Conservation (phyloP, 2,888 invertebrate species). For the Amblyjoppa fuscipennis region DNA sequence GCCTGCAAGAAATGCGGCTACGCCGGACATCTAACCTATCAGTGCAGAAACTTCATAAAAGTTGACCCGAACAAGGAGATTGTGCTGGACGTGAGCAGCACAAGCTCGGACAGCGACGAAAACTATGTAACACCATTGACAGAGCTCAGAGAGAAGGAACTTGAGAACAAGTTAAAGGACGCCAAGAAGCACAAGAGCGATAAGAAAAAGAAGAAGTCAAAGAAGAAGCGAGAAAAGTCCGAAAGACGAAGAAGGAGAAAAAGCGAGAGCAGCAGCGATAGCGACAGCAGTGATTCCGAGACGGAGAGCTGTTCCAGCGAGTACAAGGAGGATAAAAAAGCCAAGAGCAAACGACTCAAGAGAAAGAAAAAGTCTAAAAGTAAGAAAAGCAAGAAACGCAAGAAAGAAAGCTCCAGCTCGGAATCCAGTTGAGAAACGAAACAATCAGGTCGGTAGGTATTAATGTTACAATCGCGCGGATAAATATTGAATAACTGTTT, state of each 20-base stretch:
- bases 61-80: constrained; percentile 97
- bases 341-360: constrained; percentile 68
- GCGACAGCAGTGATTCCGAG: constrained; percentile 7
- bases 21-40: constrained; percentile 97
- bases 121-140: constrained; percentile 95
- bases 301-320: constrained; percentile 8
- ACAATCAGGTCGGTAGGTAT: not conserved
- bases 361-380: constrained; percentile 78
- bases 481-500: not conserved
- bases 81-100: constrained; percentile 97
- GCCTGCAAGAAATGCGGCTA: constrained; percentile 98
- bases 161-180: constrained; percentile 90
- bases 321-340: constrained; percentile 71
- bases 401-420: constrained; percentile 72
- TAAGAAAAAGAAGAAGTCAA: constrained; percentile 84
- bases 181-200: constrained; percentile 88
- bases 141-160: constrained; percentile 91
- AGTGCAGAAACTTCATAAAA: constrained; percentile 98
- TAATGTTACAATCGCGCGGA: not conserved
- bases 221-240: constrained; percentile 82
- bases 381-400: constrained; percentile 83
- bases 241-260: constrained; percentile 70
- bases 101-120: constrained; percentile 94
- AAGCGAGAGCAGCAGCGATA: constrained; percentile 60
- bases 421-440: constrained; percentile 14